Base-by-base conservation (phyloP, 2,797 vertebrate species). In the Gephyroberyx darwinii region DNA sequence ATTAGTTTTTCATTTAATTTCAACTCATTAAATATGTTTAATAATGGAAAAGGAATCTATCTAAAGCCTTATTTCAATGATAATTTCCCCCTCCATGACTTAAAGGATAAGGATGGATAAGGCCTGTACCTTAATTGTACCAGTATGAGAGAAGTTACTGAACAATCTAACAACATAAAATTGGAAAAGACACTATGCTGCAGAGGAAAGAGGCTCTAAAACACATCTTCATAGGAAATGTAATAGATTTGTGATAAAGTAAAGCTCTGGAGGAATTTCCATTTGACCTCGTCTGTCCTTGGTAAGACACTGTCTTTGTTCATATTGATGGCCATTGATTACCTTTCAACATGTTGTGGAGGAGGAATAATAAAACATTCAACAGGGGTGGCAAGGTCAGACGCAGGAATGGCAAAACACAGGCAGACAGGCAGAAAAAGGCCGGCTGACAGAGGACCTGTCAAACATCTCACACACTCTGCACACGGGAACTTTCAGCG, bases 311-410 rank as follows among this genome's bases (percentile, higher is more conserved):
- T 0, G 5, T 63, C 73, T 84, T 75, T 77, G 58, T 82, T 35
- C 0, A 1, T 69, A 87, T 72, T 65, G 80, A 88, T 37, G 67
- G 65, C n/a, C 26, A 91, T 84, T 71, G 85, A 91, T 88, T 84
- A 71, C 26, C 83, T 85, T 81, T 84, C 87, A 83, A 75, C 78
- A 69, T 53, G 82, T 72, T 71, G 78, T 9, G 19, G 45, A 19
- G 56, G 45, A 64, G 56, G 69, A 80, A 81, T 64, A 77, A 83
- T 78, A 57, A 69, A 77, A 85, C 82, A 86, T 84, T 85, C 67
- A 87, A 35, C 67, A 47, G 74, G 79, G 74, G 57, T 5, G 2
- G 58, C 74, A 57, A 79, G 84, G 86, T 81, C 81, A 81, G 63
- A 47, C 17, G 0, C 53, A 69, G 65, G 69, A 82, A 81, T 51